Percentiles rank a stretch among this genome's conserved stretches.
Conservation (phyloP, 2,113 vertebrate genomes). For the Apaloderma vittatum region DNA sequence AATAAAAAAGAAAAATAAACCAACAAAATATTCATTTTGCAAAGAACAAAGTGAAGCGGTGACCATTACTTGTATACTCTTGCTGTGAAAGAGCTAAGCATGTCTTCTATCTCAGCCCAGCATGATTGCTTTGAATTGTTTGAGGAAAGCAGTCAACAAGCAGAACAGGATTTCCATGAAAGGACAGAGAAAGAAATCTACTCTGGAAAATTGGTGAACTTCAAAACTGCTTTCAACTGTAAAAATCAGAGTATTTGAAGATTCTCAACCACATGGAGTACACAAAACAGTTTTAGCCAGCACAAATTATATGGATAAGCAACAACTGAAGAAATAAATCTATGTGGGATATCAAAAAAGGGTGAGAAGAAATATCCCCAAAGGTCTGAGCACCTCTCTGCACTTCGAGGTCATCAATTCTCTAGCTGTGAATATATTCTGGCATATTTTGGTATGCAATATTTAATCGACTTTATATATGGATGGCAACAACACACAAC, state of each 20-base stretch:
- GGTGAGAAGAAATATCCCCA: not conserved
- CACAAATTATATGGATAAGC: not conserved
- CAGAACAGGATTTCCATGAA: not conserved
- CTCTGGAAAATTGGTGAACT: not conserved
- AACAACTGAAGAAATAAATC: not conserved
- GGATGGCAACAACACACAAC: not conserved
- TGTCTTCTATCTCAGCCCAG: not conserved
- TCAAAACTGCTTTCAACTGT: not conserved
- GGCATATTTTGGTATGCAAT: slow-evolving; percentile 5
- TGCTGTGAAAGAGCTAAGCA: not conserved
- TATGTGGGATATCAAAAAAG: not conserved
- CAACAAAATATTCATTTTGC: not conserved
- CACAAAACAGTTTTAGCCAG: not conserved
- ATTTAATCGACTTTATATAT: slow-evolving; percentile 30
- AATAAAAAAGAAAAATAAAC: not conserved
- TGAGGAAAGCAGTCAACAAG: not conserved
- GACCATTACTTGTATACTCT: not conserved
- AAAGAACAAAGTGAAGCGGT: not conserved
- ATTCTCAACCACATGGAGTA: not conserved
- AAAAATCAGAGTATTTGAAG: not conserved
- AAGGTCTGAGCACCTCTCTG: not conserved
- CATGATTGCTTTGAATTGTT: not conserved
- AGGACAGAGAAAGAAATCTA: not conserved
- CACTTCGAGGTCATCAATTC: not conserved
- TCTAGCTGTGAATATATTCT: not conserved